These are phyloP conservation scores for Aeoliscus strigatus DNA, from an alignment of 2,797 vertebrate species.

Conservation along the genomic window DNA sequence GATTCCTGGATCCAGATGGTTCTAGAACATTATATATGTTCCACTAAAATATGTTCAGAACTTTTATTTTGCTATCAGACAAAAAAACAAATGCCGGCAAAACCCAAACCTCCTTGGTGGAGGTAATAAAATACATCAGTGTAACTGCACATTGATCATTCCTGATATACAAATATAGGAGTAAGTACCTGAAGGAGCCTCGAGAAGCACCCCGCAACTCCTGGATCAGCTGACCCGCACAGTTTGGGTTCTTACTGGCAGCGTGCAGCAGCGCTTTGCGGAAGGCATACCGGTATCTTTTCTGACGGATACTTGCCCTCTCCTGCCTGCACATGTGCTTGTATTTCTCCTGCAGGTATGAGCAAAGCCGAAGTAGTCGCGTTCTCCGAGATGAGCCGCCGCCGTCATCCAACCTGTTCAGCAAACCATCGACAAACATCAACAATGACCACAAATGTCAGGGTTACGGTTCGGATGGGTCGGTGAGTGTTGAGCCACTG, in stretches of 20 bases:
- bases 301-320: conserved; percentile 88
- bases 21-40: too few species aligned
- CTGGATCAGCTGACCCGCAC: conserved; percentile 84
- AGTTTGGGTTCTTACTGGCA: conserved; percentile 87
- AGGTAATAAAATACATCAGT: too few species aligned
- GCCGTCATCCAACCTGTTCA: conserved; percentile 79
- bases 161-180: too few species aligned
- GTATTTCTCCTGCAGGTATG: conserved; percentile 97
- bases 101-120: too few species aligned
- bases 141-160: too few species aligned
- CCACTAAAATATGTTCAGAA: too few species aligned
- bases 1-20: too few species aligned
- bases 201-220: conserved; percentile 79
- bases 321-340: conserved; percentile 98
- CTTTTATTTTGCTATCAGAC: too few species aligned
- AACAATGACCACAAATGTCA: background rate
- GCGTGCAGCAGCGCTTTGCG: conserved; percentile 94
- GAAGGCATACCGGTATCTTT: conserved; percentile 90
- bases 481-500: conserved; percentile 24
- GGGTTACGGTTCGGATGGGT: background rate
- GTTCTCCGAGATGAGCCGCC: conserved; percentile 80
- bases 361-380: conserved; percentile 92
- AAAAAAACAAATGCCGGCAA: too few species aligned
- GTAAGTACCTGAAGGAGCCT: conserved; percentile 74
- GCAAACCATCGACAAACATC: background rate